Percentiles rank a stretch among this genome's conserved stretches.
Conservation (phyloP, 2,113 vertebrate genomes). For the Elachura formosa region DNA sequence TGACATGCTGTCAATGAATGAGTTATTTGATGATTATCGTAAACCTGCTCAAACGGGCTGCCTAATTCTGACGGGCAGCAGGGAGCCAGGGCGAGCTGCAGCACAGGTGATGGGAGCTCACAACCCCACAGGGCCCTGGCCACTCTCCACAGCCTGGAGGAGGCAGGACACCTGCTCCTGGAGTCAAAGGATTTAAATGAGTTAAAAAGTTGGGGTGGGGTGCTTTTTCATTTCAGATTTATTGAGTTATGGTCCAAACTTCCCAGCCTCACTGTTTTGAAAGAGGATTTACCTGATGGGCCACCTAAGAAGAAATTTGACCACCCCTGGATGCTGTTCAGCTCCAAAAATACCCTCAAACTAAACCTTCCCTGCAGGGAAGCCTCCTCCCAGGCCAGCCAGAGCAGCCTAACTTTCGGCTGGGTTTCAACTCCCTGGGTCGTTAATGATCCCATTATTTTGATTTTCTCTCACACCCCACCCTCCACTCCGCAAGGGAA, state of each 20-base stretch:
- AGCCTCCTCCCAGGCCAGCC: not conserved
- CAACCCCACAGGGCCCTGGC: rapidly evolving
- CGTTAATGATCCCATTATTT: not conserved
- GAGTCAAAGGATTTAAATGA: not conserved
- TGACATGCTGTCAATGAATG: not conserved
- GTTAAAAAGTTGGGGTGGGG: rapidly evolving
- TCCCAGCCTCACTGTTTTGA: not conserved
- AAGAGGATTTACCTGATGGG: not conserved
- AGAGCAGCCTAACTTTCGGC: not conserved
- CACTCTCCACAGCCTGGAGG: not conserved
- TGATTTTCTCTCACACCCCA: not conserved
- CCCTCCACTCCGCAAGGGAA: not conserved
- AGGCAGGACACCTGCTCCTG: not conserved
- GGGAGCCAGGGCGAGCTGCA: not conserved
- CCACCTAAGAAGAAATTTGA: not conserved
- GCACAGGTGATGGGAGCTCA: not conserved
- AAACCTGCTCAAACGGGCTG: not conserved
- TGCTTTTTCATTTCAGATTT: not conserved
- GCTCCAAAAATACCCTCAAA: not conserved
- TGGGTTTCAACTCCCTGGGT: not conserved
- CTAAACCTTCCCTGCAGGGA: not conserved
- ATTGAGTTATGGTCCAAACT: not conserved
- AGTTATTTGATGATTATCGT: constrained; percentile 8
- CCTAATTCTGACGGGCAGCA: constrained; percentile 27
- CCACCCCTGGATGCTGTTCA: not conserved